Conservation (phyloP, 2,888 invertebrate genomes). For the Habroteleia sp. region DNA sequence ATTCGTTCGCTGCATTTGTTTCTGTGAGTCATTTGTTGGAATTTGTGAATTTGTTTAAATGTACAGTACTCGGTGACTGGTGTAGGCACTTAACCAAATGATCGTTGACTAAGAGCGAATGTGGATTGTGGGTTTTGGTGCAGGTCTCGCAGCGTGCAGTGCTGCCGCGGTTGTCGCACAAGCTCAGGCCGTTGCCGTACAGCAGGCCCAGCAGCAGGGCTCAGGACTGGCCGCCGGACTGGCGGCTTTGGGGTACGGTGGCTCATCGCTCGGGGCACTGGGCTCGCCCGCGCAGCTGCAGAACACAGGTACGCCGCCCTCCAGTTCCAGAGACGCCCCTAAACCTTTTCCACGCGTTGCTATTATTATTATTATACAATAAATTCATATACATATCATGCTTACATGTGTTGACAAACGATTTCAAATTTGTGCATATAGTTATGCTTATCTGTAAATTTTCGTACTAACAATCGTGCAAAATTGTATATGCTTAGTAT, state of each 20-base stretch:
- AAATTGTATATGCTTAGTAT: slow-evolving; percentile 45
- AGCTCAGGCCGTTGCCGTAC: slow-evolving; percentile 80
- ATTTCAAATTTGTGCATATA: too few species aligned
- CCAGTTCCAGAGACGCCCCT: slow-evolving; percentile 48
- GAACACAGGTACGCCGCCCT: slow-evolving; percentile 77
- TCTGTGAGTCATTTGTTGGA: too few species aligned
- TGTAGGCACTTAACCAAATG: too few species aligned
- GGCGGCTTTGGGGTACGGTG: slow-evolving; percentile 80
- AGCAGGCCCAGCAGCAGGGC: slow-evolving; percentile 80
- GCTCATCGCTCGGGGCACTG: slow-evolving; percentile 79
- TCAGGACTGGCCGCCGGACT: slow-evolving; percentile 80
- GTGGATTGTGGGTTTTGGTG: slow-evolving; percentile 79
- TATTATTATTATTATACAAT: too few species aligned
- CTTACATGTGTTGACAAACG: too few species aligned
- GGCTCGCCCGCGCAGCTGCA: slow-evolving; percentile 80
- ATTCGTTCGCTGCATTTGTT: too few species aligned
- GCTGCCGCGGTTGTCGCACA: slow-evolving; percentile 80
- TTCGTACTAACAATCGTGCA: slow-evolving; percentile 4
- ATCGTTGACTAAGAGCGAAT: slow-evolving; percentile 72
- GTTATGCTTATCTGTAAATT: slow-evolving; percentile 32
- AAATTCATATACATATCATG: too few species aligned
- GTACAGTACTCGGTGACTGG: too few species aligned
- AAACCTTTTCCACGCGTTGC: slow-evolving; percentile 4
- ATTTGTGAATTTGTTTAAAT: slow-evolving; percentile 9
- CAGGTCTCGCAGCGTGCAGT: slow-evolving; percentile 85